A percentile compares a stretch with the other conserved stretches of the same genome.
Evolutionary conservation across 2,113 vertebrate genomes (phyloP).

Genomic region (Pelobates fuscus): DNA sequence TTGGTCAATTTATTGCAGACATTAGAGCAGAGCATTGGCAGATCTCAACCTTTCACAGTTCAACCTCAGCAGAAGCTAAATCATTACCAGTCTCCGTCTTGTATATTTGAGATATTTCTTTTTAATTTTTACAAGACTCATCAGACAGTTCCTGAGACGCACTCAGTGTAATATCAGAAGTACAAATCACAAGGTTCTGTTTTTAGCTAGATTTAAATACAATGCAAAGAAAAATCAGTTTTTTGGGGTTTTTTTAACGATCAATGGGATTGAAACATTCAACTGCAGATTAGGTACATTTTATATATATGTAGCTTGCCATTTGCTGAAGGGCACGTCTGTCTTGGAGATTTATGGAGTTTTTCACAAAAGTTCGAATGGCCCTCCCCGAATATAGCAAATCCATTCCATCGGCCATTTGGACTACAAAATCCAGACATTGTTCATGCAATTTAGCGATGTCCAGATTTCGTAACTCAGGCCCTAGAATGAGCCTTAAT

Average conservation of each 20-base stretch:
- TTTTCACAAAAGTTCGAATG: no score
- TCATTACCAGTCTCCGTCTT: conserved; percentile 34
- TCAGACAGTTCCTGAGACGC: background rate
- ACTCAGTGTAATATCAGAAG: conserved; percentile 3
- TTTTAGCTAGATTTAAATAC: conserved; percentile 30
- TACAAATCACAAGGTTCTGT: conserved; percentile 9
- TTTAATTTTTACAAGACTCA: conserved; percentile 33
- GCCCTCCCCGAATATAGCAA: no score
- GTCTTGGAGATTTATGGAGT: no score
- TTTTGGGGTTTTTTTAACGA: conserved; percentile 1
- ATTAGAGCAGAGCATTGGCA: conserved; percentile 36
- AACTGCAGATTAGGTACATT: background rate
- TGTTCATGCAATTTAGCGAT: no score
- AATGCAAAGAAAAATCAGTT: conserved; percentile 26
- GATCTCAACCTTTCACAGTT: conserved; percentile 22
- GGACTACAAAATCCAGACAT: no score
- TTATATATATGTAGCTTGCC: no score
- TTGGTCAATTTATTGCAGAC: conserved; percentile 45
- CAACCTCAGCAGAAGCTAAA: conserved; percentile 38
- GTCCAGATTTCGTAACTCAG: no score
- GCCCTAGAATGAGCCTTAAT: no score
- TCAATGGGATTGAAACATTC: background rate
- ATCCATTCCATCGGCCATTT: no score
- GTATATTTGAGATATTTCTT: conserved; percentile 41
- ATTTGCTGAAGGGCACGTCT: no score